These are phyloP conservation scores for Parasteatoda tepidariorum DNA, from an alignment of 1,140 invertebrate species.

Conservation along the genomic window DNA sequence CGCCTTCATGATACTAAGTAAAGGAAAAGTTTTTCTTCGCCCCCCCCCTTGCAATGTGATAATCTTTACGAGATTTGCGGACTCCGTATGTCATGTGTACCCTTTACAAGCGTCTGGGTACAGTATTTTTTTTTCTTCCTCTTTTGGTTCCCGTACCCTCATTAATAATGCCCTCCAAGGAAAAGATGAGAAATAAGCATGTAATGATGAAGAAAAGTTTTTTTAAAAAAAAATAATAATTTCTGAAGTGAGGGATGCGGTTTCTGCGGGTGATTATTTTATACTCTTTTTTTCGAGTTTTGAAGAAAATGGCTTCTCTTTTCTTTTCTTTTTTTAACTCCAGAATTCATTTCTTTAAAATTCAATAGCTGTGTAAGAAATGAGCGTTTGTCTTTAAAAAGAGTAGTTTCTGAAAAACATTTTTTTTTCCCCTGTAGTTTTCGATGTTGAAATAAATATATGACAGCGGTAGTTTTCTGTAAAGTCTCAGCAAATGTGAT, in stretches of 20 bases:
- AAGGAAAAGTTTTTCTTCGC: conserved; percentile 31
- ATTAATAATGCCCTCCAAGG: conserved; percentile 32
- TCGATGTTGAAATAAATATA: too few relatives aligned
- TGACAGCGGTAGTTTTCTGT: too few relatives aligned
- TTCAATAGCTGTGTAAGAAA: neutral
- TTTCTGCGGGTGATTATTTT: neutral
- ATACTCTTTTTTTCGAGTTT: neutral
- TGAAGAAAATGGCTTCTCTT: neutral
- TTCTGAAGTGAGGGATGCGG: neutral
- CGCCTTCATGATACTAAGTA: conserved; percentile 4
- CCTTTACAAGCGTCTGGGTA: neutral
- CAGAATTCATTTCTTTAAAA: neutral
- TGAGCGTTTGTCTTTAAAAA: too few relatives aligned
- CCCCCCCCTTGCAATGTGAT: conserved; percentile 41
- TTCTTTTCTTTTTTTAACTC: neutral
- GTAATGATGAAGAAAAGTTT: neutral
- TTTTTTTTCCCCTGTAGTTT: too few relatives aligned
- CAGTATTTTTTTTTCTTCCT: too few relatives aligned
- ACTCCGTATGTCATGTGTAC: conserved; percentile 32
- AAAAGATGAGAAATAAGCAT: too few relatives aligned
- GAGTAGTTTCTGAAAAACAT: too few relatives aligned
- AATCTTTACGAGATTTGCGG: conserved; percentile 57
- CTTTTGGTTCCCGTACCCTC: conserved; percentile 19
- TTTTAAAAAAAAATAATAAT: too few relatives aligned
- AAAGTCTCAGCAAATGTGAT: too few relatives aligned